phyloP scores from a whole-genome alignment of 2,797 vertebrate genomes.

The Labroides dimidiatus region DNA sequence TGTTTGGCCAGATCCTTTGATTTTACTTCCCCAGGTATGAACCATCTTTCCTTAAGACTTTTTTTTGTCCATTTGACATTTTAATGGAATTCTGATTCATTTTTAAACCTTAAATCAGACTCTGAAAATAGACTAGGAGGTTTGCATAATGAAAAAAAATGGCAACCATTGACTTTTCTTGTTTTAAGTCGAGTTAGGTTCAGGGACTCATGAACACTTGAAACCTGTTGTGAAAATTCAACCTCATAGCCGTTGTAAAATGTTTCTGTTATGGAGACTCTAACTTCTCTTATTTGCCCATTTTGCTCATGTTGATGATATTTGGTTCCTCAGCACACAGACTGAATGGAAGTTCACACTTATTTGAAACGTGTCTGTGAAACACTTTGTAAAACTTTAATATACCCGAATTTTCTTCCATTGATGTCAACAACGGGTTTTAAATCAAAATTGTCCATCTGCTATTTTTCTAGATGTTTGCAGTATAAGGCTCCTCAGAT shows the following conservation, averaged over 20 bases:
- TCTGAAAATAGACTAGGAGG: background rate
- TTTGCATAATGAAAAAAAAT: background rate
- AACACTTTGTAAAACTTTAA: no score
- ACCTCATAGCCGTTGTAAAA: background rate
- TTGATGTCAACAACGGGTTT: no score
- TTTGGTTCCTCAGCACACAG: no score
- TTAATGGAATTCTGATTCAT: background rate
- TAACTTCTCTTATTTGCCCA: background rate
- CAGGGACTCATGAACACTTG: no score
- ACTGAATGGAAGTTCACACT: no score
- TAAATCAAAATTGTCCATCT: no score
- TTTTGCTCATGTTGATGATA: no score
- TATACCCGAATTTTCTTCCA: no score
- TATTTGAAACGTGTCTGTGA: no score
- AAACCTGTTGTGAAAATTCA: no score
- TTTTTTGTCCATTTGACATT: background rate
- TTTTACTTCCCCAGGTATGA: background rate
- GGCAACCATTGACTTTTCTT: constrained; percentile 23
- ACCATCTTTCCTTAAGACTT: background rate
- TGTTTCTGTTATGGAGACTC: background rate
- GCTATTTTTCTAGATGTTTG: background rate
- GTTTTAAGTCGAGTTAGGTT: constrained; percentile 25
- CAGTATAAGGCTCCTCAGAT: background rate
- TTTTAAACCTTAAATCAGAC: background rate
- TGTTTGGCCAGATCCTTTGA: background rate